phyloP scores from a whole-genome alignment of 2,113 vertebrate species.

The Actenoides hombroni region DNA sequence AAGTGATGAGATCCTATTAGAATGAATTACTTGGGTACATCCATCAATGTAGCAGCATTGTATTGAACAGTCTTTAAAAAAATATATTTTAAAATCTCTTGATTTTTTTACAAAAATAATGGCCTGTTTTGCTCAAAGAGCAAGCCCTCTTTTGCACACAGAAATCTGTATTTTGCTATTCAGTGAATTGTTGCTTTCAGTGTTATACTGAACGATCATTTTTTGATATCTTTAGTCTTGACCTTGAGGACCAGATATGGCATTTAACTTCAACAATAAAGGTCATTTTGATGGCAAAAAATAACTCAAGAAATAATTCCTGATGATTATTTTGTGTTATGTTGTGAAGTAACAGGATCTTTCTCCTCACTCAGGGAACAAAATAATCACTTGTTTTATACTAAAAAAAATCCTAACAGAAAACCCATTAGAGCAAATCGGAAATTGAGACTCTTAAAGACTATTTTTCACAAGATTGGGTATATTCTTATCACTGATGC shows the following conservation, averaged over 20 bases:
- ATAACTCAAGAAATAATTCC: background rate
- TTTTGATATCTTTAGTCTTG: background rate
- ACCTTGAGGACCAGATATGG: background rate
- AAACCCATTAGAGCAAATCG: background rate
- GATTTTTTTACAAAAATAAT: background rate
- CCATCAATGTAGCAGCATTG: background rate
- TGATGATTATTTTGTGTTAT: background rate
- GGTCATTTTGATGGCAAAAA: background rate
- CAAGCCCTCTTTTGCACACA: background rate
- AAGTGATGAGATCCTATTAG: conserved; percentile 18
- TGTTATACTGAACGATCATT: background rate
- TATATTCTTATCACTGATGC: background rate
- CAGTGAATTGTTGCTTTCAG: background rate
- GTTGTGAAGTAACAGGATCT: background rate
- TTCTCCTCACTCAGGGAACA: background rate
- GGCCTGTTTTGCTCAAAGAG: background rate
- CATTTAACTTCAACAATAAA: background rate
- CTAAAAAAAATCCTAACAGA: background rate
- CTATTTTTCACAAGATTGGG: background rate
- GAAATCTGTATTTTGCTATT: background rate
- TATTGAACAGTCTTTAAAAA: background rate
- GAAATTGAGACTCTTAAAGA: background rate
- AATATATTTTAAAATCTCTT: background rate
- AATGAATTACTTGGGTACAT: background rate
- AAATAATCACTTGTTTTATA: background rate